These are phyloP conservation scores for Euplagia quadripunctaria DNA, from an alignment of 2,888 invertebrate genomes.

Conservation along the genomic window DNA sequence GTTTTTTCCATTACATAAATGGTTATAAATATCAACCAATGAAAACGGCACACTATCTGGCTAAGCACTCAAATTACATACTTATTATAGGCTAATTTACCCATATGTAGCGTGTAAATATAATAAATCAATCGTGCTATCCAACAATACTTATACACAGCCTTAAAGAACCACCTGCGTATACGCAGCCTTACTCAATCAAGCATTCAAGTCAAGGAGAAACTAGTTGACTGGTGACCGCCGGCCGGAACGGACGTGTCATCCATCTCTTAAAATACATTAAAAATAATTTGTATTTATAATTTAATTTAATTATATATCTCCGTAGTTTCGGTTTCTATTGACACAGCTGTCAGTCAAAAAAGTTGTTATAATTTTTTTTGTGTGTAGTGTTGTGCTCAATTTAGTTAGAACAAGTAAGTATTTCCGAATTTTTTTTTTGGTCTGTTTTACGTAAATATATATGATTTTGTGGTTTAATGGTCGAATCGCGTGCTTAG, in stretches of 20 bases:
- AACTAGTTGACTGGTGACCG: constrained; percentile 60
- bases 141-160: background rate
- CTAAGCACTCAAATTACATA: background rate
- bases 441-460: constrained; percentile 17
- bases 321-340: background rate
- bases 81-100: background rate
- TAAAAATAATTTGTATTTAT: constrained; percentile 11
- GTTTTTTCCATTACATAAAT: no score
- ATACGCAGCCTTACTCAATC: constrained; percentile 65
- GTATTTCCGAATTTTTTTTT: constrained; percentile 36
- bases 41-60: background rate
- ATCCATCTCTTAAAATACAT: background rate
- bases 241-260: constrained; percentile 51
- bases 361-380: constrained; percentile 48
- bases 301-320: constrained; percentile 8
- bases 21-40: background rate
- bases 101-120: constrained; percentile 2
- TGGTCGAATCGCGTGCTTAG: background rate
- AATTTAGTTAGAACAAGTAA: constrained; percentile 23
- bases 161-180: constrained; percentile 54
- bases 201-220: constrained; percentile 55
- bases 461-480: constrained; percentile 5
- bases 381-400: constrained; percentile 40
- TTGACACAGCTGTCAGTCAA: constrained; percentile 63
- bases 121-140: constrained; percentile 7